phyloP scores from a whole-genome alignment of 37 sponge, comb jelly and placozoan genomes.

The Aplysina aerophoba region DNA sequence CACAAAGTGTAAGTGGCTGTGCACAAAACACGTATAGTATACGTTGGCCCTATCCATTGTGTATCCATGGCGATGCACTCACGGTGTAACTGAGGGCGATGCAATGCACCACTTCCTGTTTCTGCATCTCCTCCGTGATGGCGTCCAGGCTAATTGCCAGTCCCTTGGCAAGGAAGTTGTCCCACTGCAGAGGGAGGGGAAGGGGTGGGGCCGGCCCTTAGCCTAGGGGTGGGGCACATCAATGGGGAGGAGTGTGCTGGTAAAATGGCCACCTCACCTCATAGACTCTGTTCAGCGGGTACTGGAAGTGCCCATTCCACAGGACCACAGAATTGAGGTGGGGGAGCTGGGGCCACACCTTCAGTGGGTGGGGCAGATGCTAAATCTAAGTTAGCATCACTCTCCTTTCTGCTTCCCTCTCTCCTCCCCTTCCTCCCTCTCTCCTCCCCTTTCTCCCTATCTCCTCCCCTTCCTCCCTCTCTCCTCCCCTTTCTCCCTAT shows the following conservation, averaged over 20 bases:
- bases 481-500: too few species aligned
- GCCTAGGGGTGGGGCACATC: too few species aligned
- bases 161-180: slow-evolving; percentile 30
- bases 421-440: too few species aligned
- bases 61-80: background rate
- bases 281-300: slow-evolving; percentile 24
- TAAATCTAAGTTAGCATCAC: too few species aligned
- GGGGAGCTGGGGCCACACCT: slow-evolving; percentile 32
- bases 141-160: background rate
- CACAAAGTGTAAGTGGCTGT: too few species aligned
- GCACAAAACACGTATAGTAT: background rate
- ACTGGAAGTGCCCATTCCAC: slow-evolving; percentile 32
- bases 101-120: slow-evolving; percentile 11
- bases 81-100: slow-evolving; percentile 26
- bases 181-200: slow-evolving; percentile 19
- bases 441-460: too few species aligned
- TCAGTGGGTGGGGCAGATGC: too few species aligned
- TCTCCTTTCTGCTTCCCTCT: background rate
- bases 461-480: too few species aligned
- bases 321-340: slow-evolving; percentile 44
- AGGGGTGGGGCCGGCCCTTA: too few species aligned
- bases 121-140: slow-evolving; percentile 2
- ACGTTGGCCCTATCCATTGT: too few species aligned
- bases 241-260: too few species aligned
- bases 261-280: background rate